Base-by-base conservation (phyloP, 1,140 invertebrate species). In the Thereuonema tuberculata region DNA sequence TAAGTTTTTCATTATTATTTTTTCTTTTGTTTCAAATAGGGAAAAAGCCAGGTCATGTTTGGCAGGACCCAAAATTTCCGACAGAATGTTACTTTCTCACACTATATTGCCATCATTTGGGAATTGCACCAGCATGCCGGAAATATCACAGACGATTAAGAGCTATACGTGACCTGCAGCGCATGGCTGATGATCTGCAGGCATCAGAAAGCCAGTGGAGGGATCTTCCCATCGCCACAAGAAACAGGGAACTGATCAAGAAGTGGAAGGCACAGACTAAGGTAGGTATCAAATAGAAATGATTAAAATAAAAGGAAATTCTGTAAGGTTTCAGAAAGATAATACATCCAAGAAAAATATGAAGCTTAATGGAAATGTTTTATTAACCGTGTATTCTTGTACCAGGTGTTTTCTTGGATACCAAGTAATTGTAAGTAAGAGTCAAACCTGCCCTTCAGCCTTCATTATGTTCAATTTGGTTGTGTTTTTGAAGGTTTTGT, bases 51-150 rank as follows among this genome's bases (percentile, higher is more conserved):
- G 70, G 65, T 20, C 78, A 82, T 67, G 73, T 74, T 49, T 87
- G 84, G 82, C 78, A 80, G 43, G 84, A 89, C 57, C 78, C 84
- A 0, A 96, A 93, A 69, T 98, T 98, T 74, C 85, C 89, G 26
- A 97, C 93, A 0, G 88, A 95, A 65, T 97, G 93, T 71, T 98
- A 94, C 88, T 97, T 95, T 73, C 75, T 98, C 27, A 96, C 93
- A 0, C 76, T 98, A 15, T 89, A 94, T 70, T 88, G 86, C 69
- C 91, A 97, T 75, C 91, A 97, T 70, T 78, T 98, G 46, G 85
- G 89, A 25, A 78, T 96, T 26, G 76, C 95, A 62, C 93, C 94
- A 1, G 84, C 87, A 1, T 78, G 93, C 21, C 84, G 90, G 68
- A 89, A 88, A 56, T 92, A 97, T 70, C 86, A 90, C 67, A 77